Conservation (phyloP, 2,797 vertebrate genomes). For the Melopsittacus undulatus region DNA sequence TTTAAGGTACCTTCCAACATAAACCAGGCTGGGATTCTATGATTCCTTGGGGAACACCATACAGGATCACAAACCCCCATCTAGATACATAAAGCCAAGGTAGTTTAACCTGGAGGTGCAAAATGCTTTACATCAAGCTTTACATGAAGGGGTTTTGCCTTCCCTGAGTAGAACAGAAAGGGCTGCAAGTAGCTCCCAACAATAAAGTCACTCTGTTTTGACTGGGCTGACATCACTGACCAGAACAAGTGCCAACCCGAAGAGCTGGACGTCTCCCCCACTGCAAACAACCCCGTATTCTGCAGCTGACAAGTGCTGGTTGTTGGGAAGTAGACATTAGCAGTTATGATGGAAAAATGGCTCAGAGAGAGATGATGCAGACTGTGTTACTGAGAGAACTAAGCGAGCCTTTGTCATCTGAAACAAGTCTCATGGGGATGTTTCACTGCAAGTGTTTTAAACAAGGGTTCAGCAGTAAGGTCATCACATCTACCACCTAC, state of each 20-base stretch:
- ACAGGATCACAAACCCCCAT: background rate
- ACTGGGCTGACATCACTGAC: slow-evolving; percentile 34
- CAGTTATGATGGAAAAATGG: slow-evolving; percentile 52
- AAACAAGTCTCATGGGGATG: slow-evolving; percentile 31
- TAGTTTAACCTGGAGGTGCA: background rate
- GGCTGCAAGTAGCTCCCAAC: background rate
- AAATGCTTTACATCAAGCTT: background rate
- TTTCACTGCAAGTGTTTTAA: slow-evolving; percentile 24
- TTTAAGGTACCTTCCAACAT: background rate
- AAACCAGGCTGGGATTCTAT: background rate
- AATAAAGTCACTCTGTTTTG: slow-evolving; percentile 48
- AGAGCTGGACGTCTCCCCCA: slow-evolving; percentile 24
- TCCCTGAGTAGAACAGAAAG: background rate
- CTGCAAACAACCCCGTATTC: slow-evolving; percentile 50
- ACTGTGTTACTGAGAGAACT: slow-evolving; percentile 22
- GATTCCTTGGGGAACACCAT: background rate
- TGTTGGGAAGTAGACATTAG: slow-evolving; percentile 37
- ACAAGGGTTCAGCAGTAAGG: background rate
- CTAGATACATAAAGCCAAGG: background rate
- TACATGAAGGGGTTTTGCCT: background rate
- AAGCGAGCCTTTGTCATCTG: slow-evolving; percentile 28
- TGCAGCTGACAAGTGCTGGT: slow-evolving; percentile 53
- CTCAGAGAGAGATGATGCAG: slow-evolving; percentile 62
- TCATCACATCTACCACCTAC: background rate
- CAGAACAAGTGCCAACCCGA: slow-evolving; percentile 49